Evolutionary conservation across 2,888 invertebrate species (phyloP).

Genomic region (Oxycera nigricornis): DNA sequence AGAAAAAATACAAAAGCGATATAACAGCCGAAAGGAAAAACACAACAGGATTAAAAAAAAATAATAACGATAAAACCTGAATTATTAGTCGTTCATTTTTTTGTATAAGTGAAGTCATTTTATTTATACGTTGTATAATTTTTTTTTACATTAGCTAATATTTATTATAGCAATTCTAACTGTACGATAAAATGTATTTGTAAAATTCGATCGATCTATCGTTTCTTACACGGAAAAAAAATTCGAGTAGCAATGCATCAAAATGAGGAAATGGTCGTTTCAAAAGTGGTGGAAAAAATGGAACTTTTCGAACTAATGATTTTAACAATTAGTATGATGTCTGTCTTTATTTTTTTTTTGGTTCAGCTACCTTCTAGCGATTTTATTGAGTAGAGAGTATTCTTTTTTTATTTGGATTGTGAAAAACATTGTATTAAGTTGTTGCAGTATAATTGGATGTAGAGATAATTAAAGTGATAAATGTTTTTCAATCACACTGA

Average conservation of each 20-base stretch:
- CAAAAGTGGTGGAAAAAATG: background rate
- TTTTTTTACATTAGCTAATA: conserved; percentile 35
- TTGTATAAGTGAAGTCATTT: conserved; percentile 37
- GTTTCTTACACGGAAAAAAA: background rate
- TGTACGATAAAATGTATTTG: conserved; percentile 7
- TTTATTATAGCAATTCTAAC: conserved; percentile 35
- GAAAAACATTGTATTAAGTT: conserved; percentile 23
- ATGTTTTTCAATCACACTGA: conserved; percentile 20
- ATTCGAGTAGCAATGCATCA: no score
- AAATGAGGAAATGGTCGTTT: conserved; percentile 1
- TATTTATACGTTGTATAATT: conserved; percentile 39
- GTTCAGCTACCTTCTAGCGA: background rate
- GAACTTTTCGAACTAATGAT: background rate
- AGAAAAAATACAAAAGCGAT: no score
- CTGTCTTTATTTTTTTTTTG: conserved; percentile 16
- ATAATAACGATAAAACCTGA: conserved; percentile 15
- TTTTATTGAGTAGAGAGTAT: background rate
- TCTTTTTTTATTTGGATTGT: conserved; percentile 24
- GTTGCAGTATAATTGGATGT: conserved; percentile 33
- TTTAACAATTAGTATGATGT: conserved; percentile 11
- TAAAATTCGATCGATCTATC: conserved; percentile 16
- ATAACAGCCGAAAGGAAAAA: conserved; percentile 7
- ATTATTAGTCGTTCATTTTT: conserved; percentile 32
- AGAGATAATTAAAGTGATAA: conserved; percentile 35
- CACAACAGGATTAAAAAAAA: no score